Conservation (phyloP, 2,888 invertebrate genomes). For the Halocaridina rubra region DNA sequence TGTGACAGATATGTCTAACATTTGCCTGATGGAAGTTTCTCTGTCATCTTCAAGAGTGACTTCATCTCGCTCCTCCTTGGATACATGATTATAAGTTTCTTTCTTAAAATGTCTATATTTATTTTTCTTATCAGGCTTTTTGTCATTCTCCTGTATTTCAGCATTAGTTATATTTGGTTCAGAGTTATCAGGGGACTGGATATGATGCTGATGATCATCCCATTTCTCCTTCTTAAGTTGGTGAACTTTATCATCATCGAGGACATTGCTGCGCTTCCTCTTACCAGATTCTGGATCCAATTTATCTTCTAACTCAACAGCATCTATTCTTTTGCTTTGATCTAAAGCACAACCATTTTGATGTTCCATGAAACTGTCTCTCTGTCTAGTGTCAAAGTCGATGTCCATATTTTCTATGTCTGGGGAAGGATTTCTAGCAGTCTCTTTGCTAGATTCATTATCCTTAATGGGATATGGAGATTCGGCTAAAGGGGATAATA, state of each 20-base stretch:
- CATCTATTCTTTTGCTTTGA: not conserved
- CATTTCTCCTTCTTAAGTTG: not conserved
- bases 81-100: not conserved
- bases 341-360: not conserved
- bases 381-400: not conserved
- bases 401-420: not conserved
- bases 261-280: not conserved
- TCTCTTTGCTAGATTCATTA: constrained; percentile 8
- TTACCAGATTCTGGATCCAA: not conserved
- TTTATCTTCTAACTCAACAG: not conserved
- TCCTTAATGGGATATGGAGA: not conserved
- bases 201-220: not conserved
- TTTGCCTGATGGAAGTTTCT: constrained; percentile 14
- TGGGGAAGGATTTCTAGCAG: not conserved
- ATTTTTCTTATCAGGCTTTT: not conserved
- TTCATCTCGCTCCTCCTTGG: constrained; percentile 2
- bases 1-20: constrained; percentile 10
- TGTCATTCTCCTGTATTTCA: not conserved
- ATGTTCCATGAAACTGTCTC: not conserved
- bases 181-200: not conserved
- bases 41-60: constrained; percentile 1
- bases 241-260: not conserved
- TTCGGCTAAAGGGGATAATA: constrained; percentile 25
- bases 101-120: not conserved
- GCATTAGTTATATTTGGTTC: not conserved